A percentile compares a stretch with the other conserved stretches of the same genome.
Conservation (phyloP, 35 echinoderm and acorn worm genomes). For the Anneissia japonica region DNA sequence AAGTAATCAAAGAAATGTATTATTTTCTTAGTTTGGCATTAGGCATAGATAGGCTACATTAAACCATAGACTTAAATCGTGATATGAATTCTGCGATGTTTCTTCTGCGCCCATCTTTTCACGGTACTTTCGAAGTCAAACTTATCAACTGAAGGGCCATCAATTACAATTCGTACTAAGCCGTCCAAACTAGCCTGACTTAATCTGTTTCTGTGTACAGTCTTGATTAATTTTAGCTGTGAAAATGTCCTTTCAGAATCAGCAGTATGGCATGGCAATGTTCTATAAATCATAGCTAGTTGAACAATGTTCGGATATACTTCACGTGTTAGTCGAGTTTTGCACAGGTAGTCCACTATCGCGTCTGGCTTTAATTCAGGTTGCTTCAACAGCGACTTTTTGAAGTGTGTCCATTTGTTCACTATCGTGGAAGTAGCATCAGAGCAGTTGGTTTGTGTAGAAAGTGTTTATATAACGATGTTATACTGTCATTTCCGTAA, state of each 20-base stretch:
- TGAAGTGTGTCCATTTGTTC: conserved; percentile 10
- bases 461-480: neutral
- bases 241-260: conserved; percentile 46
- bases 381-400: conserved; percentile 3
- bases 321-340: neutral
- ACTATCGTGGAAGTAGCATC: neutral
- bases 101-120: conserved; percentile 37
- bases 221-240: conserved; percentile 44
- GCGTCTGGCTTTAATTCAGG: conserved; percentile 13
- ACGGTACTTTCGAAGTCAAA: conserved; percentile 33
- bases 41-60: too few relatives aligned
- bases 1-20: too few relatives aligned
- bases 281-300: conserved; percentile 33
- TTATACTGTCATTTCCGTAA: neutral
- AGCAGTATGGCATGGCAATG: conserved; percentile 24
- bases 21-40: too few relatives aligned
- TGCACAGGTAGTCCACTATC: conserved; percentile 22
- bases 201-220: conserved; percentile 34
- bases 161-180: conserved; percentile 34
- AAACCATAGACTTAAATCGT: too few relatives aligned
- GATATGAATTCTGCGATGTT: conserved; percentile 17
- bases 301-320: conserved; percentile 9
- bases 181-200: conserved; percentile 27
- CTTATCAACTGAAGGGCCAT: conserved; percentile 20
- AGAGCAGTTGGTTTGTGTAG: neutral